Base-by-base conservation (phyloP, 2,113 vertebrate species). In the Penelope pileata region DNA sequence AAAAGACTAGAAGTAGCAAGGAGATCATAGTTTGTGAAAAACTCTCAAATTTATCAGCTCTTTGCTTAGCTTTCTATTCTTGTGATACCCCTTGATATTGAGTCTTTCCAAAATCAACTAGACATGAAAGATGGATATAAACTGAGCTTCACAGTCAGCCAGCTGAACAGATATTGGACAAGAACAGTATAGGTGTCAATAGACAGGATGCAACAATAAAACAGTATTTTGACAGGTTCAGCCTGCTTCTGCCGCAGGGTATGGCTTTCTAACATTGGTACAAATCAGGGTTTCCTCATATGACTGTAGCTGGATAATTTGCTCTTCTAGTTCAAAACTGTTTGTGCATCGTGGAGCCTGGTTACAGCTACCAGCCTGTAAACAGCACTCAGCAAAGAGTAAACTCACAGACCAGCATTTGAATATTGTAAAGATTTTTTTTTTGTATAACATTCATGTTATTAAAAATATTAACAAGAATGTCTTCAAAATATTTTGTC, bases 401-500 rank as follows among this genome's bases (percentile, higher is more conserved):
- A 82, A 86, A 56, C 62, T 62, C 91, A 58, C 23, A 51, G 12
- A 62, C 43, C 86, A 68, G 40, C 8, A 73, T 95, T 26, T 86
- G 15, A 22, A 21, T 70, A 36, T 13, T 62, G 6, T 69, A 63
- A 88, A 64, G 64, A 92, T 94, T 92, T 77, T 85, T 54, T 68
- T 32, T 86, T 43, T 93, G 74, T 73, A 62, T 38, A 12, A 68
- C 3, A 54, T 24, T 58, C 54, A 43, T 50, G 13, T 89, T 67
- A 81, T 32, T 72, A 51, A 89, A 85, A 93, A 70, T 67, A 86
- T 26, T 92, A 68, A 62, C 68, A 87, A n/a, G 1, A n/a, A 64
- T 68, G 40, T 92, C 79, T 95, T 88, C 86, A 94, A 86, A 85
- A 92, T 85, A 80, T 86, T 92, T 93, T 80, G 77, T 72, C 38